Percentiles rank a stretch among this genome's conserved stretches.
phyloP scores from a whole-genome alignment of 2,113 vertebrate species.

The Heterocephalus glaber region DNA sequence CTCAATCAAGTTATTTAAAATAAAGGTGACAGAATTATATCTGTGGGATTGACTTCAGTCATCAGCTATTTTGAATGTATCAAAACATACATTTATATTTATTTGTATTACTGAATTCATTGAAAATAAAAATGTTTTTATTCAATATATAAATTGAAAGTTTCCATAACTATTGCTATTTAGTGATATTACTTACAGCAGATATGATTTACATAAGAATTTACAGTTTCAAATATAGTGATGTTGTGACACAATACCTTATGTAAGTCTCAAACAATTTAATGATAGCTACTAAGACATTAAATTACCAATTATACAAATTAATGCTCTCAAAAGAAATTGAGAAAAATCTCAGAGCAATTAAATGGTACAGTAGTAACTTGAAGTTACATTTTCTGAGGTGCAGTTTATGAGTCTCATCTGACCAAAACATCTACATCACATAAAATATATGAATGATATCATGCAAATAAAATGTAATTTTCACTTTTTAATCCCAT shows the following conservation, averaged over 20 bases:
- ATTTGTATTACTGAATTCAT: background rate
- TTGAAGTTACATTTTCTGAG: background rate
- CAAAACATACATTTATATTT: background rate
- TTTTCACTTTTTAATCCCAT: background rate
- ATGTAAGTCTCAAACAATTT: background rate
- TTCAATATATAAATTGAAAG: background rate
- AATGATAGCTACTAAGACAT: background rate
- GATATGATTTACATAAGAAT: background rate
- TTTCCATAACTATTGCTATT: background rate
- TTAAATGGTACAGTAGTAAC: background rate
- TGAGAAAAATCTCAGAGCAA: background rate
- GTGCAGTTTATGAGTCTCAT: background rate
- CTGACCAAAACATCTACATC: background rate
- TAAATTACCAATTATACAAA: background rate
- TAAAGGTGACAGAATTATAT: background rate
- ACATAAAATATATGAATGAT: background rate
- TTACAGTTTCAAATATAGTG: background rate
- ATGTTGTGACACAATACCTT: background rate
- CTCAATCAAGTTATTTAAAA: background rate
- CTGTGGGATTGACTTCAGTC: background rate
- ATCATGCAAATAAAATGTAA: background rate
- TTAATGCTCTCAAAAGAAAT: background rate
- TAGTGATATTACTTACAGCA: background rate
- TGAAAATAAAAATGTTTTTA: background rate
- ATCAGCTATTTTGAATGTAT: background rate